Percentiles rank a stretch among this genome's conserved stretches.
phyloP scores from a whole-genome alignment of 2,113 vertebrate genomes.

The Hyla sarda region DNA sequence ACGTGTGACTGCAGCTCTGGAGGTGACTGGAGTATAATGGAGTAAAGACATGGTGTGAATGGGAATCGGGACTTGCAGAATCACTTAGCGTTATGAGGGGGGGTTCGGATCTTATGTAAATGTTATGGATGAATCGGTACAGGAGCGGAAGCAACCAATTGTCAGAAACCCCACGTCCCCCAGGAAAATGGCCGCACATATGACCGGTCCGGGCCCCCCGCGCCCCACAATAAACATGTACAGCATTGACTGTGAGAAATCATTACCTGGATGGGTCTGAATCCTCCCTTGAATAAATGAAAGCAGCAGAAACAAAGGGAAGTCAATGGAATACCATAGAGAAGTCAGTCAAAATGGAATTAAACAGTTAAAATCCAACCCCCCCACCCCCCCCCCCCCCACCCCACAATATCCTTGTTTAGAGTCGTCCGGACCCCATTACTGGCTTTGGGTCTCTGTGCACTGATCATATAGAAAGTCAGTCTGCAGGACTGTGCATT shows the following conservation, averaged over 20 bases:
- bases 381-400: neutral
- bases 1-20: neutral
- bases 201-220: neutral
- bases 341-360: conserved; percentile 72
- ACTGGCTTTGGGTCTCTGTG: too few species aligned
- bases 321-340: conserved; percentile 90
- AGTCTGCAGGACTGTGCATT: too few species aligned
- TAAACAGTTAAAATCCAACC: neutral
- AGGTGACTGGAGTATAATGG: neutral
- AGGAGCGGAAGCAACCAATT: neutral
- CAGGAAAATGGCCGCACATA: neutral
- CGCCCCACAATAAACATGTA: neutral
- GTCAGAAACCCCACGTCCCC: neutral
- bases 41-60: neutral
- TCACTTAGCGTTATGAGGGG: neutral
- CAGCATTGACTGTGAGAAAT: neutral
- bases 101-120: neutral
- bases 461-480: neutral
- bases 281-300: conserved; percentile 97
- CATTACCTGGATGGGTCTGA: conserved; percentile 93
- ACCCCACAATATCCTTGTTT: too few species aligned
- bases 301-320: conserved; percentile 92
- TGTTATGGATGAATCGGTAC: neutral
- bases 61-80: neutral
- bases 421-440: neutral